Base-by-base conservation (phyloP, 2,113 vertebrate species). In the Paratilapia polleni region DNA sequence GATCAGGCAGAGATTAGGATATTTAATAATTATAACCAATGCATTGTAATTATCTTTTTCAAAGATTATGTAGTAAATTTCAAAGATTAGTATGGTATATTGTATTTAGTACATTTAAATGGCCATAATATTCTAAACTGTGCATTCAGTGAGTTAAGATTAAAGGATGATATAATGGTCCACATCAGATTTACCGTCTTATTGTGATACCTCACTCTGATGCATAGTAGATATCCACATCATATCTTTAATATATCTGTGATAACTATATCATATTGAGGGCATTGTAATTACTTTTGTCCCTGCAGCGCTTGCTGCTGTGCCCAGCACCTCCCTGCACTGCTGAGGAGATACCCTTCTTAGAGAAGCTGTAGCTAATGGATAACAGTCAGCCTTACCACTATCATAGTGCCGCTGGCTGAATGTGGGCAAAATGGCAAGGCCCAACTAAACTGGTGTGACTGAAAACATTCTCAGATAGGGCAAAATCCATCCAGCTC, bases 401-500 rank as follows among this genome's bases (percentile, higher is more conserved):
- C 70, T 77, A 47, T 79, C 87, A 41, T 19, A 78, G 81, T 77
- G 93, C 92, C 84, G 56, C 82, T 74, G 90, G 94, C 86, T 28
- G 82, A 89, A 88, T 77, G 78, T 85, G 83, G 83, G 82, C 75
- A 86, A 90, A 93, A 93, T 91, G 88, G 90, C 84, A 85, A 89
- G 76, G 91, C 88, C 88, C 28, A 75, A 86, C 87, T 89, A 91
- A 93, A 94, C 94, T 92, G 91, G 88, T 94, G 91, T 90, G 88
- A 91, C 91, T 91, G 85, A 84, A 86, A 93, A 91, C 61, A 10
- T 83, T 84, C 86, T 85, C 61, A 87, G 86, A 93, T 52, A 78
- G 80, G 82, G 70, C 63, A 88, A 80, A 89, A 87, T 88, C 81
- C 79, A 78, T 52, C 73, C 77, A 12, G 5, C 52, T 76, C 63